Base-by-base conservation (phyloP, 2,888 invertebrate species). In the Lasioglossum figueresi region DNA sequence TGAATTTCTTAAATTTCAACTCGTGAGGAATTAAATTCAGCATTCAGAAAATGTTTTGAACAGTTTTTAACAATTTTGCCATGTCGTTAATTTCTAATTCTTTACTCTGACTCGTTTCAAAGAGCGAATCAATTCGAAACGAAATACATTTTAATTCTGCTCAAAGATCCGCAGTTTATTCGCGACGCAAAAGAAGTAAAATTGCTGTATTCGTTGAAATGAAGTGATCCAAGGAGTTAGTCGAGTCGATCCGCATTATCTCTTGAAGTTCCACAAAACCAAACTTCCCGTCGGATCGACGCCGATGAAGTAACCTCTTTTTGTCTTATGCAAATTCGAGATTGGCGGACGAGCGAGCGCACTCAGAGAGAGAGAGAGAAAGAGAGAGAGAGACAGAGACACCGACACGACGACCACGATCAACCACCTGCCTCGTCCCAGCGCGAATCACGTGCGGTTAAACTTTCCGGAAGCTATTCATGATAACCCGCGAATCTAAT, bases 381-480 rank as follows among this genome's bases (percentile, higher is more conserved):
- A 27, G 23, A 14, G 10, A 27, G n/a, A 14, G 10, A 27, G n/a
- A 59, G 59, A 40, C 2, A 40, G 12, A 12, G 12, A 43, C 4
- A 43, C 43, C 43, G 43, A 43, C 43, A 43, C 12, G 12, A 43
- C 43, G 43, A 43, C 43, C 43, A 12, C 34, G 31, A 16, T 31
- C 31, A 34, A 66, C 34, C 43, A 63, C 45, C 59, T 27, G 59
- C 14, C 59, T 14, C 59, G 59, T 56, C 43, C 37, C 56, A 1
- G 16, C 40, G 14, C 4, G 31, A 59, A 59, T 37, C 37, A 73
- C 70, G 43, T 12, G 73, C 52, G 76, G 80, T 72, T 66, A 43
- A 84, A 85, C 84, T 81, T 85, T 72, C 56, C 68, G 45, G 63
- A 78, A 72, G 75, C 71, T 72, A 78, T 78, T 84, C 85, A 75